These are phyloP conservation scores for Mesitornis unicolor DNA, from an alignment of 2,113 vertebrate genomes.

Conservation along the genomic window DNA sequence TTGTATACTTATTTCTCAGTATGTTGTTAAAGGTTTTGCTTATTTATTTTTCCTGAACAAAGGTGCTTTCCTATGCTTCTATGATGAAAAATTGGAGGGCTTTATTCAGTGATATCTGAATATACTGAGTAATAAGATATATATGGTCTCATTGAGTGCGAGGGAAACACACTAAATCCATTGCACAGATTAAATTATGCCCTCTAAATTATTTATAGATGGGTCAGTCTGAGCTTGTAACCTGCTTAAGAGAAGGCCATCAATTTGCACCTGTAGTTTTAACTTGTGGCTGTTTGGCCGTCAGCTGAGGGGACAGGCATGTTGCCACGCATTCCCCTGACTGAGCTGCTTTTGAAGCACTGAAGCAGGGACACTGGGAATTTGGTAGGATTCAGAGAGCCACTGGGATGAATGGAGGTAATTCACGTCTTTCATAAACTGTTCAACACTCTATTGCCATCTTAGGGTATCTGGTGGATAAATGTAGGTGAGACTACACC, in stretches of 20 bases:
- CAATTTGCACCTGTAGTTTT: not conserved
- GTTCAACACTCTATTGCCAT: not conserved
- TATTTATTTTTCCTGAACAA: not conserved
- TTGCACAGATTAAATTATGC: not conserved
- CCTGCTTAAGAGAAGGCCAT: not conserved
- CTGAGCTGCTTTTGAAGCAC: not conserved
- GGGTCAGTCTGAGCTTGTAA: not conserved
- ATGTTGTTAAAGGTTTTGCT: not conserved
- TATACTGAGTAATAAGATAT: not conserved
- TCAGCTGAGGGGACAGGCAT: not conserved
- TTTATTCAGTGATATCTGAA: not conserved
- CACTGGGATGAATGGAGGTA: not conserved
- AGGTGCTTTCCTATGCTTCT: not conserved
- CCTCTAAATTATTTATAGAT: not conserved
- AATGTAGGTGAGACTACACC: not conserved
- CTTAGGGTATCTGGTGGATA: not conserved
- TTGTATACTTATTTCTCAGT: not conserved
- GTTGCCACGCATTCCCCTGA: accelerated
- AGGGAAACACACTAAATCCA: not conserved
- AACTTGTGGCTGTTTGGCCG: accelerated
- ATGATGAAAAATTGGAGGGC: not conserved
- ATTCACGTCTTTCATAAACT: not conserved
- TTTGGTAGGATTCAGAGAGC: not conserved
- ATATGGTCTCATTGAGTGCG: not conserved
- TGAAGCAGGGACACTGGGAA: not conserved